A percentile compares a stretch with the other conserved stretches of the same genome.
phyloP scores from a whole-genome alignment of 2,888 invertebrate species.

The Latrodectus hesperus region DNA sequence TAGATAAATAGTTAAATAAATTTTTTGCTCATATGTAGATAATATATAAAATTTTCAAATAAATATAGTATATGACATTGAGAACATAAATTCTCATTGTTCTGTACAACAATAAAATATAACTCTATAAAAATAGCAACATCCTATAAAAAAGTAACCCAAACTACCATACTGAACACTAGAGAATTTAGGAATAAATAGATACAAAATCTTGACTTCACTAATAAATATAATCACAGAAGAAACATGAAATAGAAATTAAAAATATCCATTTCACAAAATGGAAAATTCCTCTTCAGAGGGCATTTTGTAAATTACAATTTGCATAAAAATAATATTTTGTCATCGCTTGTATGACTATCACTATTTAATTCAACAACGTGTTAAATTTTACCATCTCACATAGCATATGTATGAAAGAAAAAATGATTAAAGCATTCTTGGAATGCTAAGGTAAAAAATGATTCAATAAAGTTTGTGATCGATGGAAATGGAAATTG shows the following conservation, averaged over 20 bases:
- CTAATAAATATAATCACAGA: conserved; percentile 1
- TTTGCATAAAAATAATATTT: neutral
- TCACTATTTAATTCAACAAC: neutral
- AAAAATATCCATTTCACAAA: neutral
- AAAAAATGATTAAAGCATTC: neutral
- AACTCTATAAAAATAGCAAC: neutral
- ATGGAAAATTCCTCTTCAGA: neutral
- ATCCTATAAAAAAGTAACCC: neutral
- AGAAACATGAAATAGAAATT: neutral
- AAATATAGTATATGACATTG: neutral
- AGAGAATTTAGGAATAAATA: neutral
- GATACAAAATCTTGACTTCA: neutral
- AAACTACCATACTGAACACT: neutral
- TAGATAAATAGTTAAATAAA: neutral
- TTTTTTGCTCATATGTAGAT: neutral
- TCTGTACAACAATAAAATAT: conserved; percentile 1
- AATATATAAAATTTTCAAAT: neutral
- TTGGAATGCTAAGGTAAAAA: neutral
- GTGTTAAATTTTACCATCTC: neutral
- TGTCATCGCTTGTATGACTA: neutral
- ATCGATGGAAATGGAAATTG: neutral
- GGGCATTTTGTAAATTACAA: neutral
- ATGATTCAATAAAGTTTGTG: neutral
- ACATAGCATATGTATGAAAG: neutral
- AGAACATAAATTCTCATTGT: neutral